phyloP scores from a whole-genome alignment of 2,888 invertebrate genomes.

The Melinaea marsaeus region DNA sequence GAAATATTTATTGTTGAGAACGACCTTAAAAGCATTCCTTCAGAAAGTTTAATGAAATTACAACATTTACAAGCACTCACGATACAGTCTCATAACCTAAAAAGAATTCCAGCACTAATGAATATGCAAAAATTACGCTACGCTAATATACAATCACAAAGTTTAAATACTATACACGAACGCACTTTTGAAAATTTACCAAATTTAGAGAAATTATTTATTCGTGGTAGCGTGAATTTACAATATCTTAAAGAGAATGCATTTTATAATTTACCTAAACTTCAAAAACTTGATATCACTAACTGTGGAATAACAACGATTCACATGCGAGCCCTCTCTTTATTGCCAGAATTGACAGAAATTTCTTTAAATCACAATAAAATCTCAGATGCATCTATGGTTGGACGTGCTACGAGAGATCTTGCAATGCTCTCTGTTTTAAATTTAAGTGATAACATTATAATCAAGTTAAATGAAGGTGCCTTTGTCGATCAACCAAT shows the following conservation, averaged over 20 bases:
- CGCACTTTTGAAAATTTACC: slow-evolving; percentile 84
- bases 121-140: slow-evolving; percentile 85
- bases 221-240: slow-evolving; percentile 83
- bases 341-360: slow-evolving; percentile 83
- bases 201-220: slow-evolving; percentile 84
- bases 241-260: slow-evolving; percentile 84
- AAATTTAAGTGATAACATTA: slow-evolving; percentile 83
- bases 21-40: slow-evolving; percentile 85
- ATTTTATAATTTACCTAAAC: slow-evolving; percentile 82
- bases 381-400: slow-evolving; percentile 87
- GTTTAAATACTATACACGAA: slow-evolving; percentile 81
- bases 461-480: slow-evolving; percentile 84
- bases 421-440: slow-evolving; percentile 84
- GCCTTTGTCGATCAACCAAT: slow-evolving; percentile 87
- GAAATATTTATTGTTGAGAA: slow-evolving; percentile 93
- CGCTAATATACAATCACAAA: slow-evolving; percentile 83
- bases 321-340: slow-evolving; percentile 85
- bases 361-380: slow-evolving; percentile 84
- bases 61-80: slow-evolving; percentile 89
- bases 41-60: slow-evolving; percentile 86
- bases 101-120: slow-evolving; percentile 85
- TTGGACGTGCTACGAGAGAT: slow-evolving; percentile 87
- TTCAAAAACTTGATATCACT: slow-evolving; percentile 85
- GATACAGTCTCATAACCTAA: slow-evolving; percentile 86
- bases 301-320: slow-evolving; percentile 86